Evolutionary conservation across 2,113 vertebrate species (phyloP).

Genomic region (Forbesichthys papilliferus): DNA sequence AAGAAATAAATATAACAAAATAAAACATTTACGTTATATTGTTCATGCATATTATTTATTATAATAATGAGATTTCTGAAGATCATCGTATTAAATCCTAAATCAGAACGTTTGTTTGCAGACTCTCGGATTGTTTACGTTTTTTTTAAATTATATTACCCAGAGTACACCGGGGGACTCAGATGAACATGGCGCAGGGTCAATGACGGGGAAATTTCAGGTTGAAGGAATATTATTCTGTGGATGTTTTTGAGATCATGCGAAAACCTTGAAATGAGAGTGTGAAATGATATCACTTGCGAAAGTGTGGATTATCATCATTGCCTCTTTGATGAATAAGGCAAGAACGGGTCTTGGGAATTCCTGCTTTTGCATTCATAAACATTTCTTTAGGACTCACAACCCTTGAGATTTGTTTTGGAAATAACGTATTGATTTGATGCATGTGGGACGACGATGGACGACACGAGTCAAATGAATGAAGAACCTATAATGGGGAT

Average conservation of each 20-base stretch:
- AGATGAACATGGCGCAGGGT: conserved; percentile 65
- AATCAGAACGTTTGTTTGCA: neutral
- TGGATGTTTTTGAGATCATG: conserved; percentile 60
- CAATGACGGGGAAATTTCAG: conserved; percentile 47
- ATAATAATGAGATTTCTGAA: too few relatives aligned
- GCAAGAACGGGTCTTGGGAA: conserved; percentile 71
- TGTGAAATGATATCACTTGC: conserved; percentile 85
- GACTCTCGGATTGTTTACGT: conserved; percentile 57
- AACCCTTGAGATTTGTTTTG: conserved; percentile 75
- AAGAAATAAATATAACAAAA: too few relatives aligned
- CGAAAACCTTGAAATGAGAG: conserved; percentile 77
- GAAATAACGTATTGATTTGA: conserved; percentile 32
- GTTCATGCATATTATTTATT: too few relatives aligned
- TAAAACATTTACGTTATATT: too few relatives aligned
- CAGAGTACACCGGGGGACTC: conserved; percentile 64
- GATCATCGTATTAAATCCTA: too few relatives aligned
- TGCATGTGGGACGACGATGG: conserved; percentile 58
- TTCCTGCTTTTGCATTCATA: conserved; percentile 82
- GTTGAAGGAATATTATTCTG: conserved; percentile 40
- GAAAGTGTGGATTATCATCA: conserved; percentile 73
- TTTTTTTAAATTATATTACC: conserved; percentile 52
- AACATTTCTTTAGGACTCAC: conserved; percentile 94
- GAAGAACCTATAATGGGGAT: conserved; percentile 65
- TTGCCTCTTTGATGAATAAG: conserved; percentile 76
- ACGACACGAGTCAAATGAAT: conserved; percentile 47